Evolutionary conservation across 1,140 invertebrate species (phyloP), one percentile per base, ranked within the genome.

Genomic region (Drosophila paulistorum): DNA sequence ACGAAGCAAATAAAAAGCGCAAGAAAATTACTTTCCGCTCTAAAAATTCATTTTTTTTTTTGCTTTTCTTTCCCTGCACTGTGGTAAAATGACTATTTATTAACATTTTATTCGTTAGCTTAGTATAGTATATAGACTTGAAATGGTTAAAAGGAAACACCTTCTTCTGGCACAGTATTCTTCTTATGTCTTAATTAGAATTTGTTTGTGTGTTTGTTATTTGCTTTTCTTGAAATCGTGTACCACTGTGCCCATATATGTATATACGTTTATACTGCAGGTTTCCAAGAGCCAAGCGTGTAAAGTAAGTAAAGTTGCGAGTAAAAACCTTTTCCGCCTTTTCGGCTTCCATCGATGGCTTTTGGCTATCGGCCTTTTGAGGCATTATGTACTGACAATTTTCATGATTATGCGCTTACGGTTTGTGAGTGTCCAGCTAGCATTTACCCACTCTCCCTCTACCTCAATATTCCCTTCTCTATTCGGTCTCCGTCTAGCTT

Each of bases 371-470:
- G 84, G 74, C 72, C 68, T 78, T 87, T 89, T 87, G 84, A 89
- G 84, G 84, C 84, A 87, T 87, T 87, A 87, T 87, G 84, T 87
- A 87, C 84, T 87, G 84, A 87, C 84, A 87, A 87, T 87, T 87
- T 87, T 84, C 84, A 89, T 87, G 84, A 87, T 87, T 87, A 87
- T 87, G 80, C 77, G 84, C 84, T 84, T 84, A 87, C 60, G 65
- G 75, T 63, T 74, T 73, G 42, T 77, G 79, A 78, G 75, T 76
- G 82, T 86, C 79, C 83, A 82, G 76, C 48, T 26, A 23, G 48
- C 74, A n/a, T 55, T 51, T 33, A 23, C 20, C 7, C 45, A 10
- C 45, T 20, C 35, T 11, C 17, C 17, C 7, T 23, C 7, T 6
- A 7, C 11, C 7, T 23, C 7, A 5, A 30, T 30, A 30, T 30